Conservation (phyloP, 1,140 invertebrate species). For the Bombus huntii region DNA sequence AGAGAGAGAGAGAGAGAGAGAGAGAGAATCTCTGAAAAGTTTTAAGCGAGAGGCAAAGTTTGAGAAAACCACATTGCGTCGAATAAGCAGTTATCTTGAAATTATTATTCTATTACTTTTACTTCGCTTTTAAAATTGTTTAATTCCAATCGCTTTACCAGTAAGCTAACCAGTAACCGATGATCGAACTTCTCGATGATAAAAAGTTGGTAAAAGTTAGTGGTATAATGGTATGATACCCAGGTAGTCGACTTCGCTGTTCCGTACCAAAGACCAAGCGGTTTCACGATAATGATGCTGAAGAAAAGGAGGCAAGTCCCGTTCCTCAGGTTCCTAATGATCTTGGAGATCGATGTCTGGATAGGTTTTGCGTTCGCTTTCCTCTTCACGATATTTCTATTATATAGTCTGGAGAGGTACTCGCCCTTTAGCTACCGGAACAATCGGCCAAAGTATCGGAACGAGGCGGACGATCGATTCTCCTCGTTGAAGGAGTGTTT, state of each 20-base stretch:
- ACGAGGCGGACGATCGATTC: slow-evolving; percentile 94
- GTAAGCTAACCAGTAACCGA: background rate
- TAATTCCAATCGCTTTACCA: no score
- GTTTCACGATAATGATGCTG: slow-evolving; percentile 94
- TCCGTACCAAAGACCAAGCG: slow-evolving; percentile 95
- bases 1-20: no score
- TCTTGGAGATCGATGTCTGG: slow-evolving; percentile 96
- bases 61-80: background rate
- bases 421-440: slow-evolving; percentile 97
- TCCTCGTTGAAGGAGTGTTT: slow-evolving; percentile 96
- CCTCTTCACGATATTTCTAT: slow-evolving; percentile 94
- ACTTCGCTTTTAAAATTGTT: background rate
- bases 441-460: slow-evolving; percentile 93
- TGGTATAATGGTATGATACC: background rate
- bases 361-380: slow-evolving; percentile 95
- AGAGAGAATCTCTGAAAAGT: background rate
- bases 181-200: background rate
- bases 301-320: slow-evolving; percentile 89
- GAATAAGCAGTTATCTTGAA: background rate
- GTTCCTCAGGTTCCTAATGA: slow-evolving; percentile 96
- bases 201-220: background rate
- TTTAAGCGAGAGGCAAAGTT: background rate
- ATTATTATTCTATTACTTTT: background rate
- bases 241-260: slow-evolving; percentile 91
- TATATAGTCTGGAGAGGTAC: slow-evolving; percentile 97